phyloP scores from a whole-genome alignment of 35 echinoderm and acorn worm genomes.

The Heliocidaris tuberculata region DNA sequence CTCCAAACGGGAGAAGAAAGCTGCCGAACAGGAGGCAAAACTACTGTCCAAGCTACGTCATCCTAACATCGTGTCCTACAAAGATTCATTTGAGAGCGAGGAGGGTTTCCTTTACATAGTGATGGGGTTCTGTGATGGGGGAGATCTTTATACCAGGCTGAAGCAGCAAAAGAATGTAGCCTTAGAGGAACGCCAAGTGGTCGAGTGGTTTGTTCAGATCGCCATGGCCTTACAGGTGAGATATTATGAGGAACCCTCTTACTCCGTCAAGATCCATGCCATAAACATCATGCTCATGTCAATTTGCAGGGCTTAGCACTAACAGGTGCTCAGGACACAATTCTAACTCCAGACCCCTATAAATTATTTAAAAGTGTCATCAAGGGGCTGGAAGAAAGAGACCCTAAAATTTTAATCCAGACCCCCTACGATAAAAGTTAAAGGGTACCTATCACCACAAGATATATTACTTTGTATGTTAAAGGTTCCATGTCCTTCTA shows the following conservation, averaged over 20 bases:
- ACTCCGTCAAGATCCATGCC: too few relatives aligned
- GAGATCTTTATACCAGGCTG: conserved; percentile 83
- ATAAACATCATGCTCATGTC: too few relatives aligned
- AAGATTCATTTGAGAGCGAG: conserved; percentile 95
- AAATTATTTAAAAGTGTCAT: too few relatives aligned
- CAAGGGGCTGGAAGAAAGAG: too few relatives aligned
- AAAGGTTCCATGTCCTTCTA: too few relatives aligned
- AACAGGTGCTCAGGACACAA: too few relatives aligned
- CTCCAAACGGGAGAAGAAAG: conserved; percentile 84
- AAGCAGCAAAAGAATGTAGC: conserved; percentile 86
- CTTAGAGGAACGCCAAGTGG: conserved; percentile 90
- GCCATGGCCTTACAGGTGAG: conserved; percentile 98
- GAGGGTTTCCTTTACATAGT: conserved; percentile 96
- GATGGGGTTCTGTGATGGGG: conserved; percentile 98
- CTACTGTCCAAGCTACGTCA: conserved; percentile 92
- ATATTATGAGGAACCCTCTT: not conserved
- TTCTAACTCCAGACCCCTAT: too few relatives aligned
- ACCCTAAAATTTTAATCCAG: too few relatives aligned
- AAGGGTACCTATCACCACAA: too few relatives aligned
- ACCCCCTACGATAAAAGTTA: too few relatives aligned
- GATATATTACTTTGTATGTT: too few relatives aligned
- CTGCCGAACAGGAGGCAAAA: conserved; percentile 96
- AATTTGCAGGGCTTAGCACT: too few relatives aligned
- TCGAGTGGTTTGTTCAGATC: conserved; percentile 99
- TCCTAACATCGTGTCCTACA: conserved; percentile 98